Conservation (phyloP, 2,113 vertebrate species). For the Panthera leo region DNA sequence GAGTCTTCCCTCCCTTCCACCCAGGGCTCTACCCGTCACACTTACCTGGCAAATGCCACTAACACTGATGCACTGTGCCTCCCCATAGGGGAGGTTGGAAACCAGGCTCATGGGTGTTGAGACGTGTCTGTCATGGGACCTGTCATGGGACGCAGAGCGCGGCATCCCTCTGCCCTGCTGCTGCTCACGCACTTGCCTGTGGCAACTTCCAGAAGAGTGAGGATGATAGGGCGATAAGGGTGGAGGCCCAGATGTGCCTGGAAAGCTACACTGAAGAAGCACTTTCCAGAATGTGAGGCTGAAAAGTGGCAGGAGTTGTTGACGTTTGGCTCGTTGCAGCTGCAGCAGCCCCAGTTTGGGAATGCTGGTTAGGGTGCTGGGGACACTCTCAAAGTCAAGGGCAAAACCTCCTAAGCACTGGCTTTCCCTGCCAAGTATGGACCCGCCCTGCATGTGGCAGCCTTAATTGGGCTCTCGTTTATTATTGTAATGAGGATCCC, state of each 20-base stretch:
- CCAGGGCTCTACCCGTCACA: not conserved
- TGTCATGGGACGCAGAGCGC: accelerated
- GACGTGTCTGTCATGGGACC: not conserved
- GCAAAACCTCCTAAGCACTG: not conserved
- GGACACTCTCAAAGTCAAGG: conserved; percentile 27
- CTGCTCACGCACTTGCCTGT: not conserved
- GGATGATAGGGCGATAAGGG: no score
- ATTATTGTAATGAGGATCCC: conserved; percentile 80
- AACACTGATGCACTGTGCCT: no score
- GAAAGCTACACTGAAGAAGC: not conserved
- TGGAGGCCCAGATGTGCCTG: not conserved
- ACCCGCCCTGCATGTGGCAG: conserved; percentile 51
- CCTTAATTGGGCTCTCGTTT: conserved; percentile 74
- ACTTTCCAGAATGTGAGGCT: not conserved
- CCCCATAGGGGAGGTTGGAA: not conserved
- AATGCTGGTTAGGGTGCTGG: not conserved
- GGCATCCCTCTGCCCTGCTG: no score
- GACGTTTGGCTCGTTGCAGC: accelerated
- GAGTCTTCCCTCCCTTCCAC: not conserved
- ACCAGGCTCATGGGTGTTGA: not conserved
- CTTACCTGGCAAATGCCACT: not conserved
- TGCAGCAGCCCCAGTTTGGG: not conserved
- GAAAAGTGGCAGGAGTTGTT: not conserved
- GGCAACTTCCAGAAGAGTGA: not conserved
- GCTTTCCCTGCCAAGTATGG: conserved; percentile 44